Percentiles rank a stretch among this genome's conserved stretches.
Evolutionary conservation across 2,113 vertebrate species (phyloP).

Genomic region (Alectura lathami): DNA sequence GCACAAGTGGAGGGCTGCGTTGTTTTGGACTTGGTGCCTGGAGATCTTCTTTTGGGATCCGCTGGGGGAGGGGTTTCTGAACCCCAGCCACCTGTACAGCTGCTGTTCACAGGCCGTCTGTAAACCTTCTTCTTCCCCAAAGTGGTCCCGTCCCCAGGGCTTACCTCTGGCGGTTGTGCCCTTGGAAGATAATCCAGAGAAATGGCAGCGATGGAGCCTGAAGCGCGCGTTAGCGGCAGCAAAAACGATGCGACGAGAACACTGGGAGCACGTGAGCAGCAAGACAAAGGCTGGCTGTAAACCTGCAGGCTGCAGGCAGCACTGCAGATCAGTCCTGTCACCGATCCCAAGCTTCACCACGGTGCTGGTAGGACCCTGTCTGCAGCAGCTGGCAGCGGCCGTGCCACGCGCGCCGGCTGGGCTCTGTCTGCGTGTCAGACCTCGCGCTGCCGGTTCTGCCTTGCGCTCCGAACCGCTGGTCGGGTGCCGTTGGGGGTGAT

Average conservation of each 20-base stretch:
- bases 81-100: not conserved
- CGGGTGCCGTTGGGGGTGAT: too few relatives aligned
- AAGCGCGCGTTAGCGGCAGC: not conserved
- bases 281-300: not conserved
- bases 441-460: not conserved
- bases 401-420: too few relatives aligned
- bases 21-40: not conserved
- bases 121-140: not conserved
- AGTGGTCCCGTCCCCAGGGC: not conserved
- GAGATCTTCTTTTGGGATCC: not conserved
- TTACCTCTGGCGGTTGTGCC: not conserved
- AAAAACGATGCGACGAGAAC: not conserved
- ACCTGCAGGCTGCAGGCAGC: not conserved
- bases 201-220: not conserved
- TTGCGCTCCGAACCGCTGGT: too few relatives aligned
- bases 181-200: not conserved
- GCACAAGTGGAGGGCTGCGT: accelerated
- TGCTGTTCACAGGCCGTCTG: not conserved
- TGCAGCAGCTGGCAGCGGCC: too few relatives aligned
- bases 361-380: not conserved
- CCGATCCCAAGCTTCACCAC: not conserved
- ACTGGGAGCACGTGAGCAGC: not conserved
- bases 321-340: too few relatives aligned
- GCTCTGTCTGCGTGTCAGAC: not conserved
- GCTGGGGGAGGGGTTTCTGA: not conserved